Evolutionary conservation across 2,113 vertebrate genomes (phyloP).

Genomic region (Alligator sinensis): DNA sequence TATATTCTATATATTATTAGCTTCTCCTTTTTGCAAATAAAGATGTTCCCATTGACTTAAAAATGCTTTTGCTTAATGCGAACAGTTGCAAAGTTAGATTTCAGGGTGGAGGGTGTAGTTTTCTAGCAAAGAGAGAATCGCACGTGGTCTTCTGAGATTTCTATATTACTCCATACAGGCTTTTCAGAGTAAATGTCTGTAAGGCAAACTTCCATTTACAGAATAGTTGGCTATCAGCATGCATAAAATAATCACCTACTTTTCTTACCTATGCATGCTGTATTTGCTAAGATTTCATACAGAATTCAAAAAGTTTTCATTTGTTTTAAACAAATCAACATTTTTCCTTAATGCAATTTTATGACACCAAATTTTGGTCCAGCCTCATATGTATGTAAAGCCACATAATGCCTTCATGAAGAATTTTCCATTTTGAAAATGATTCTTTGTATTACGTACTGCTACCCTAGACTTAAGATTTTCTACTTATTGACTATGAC

Average conservation of each 20-base stretch:
- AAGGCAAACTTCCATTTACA: too few species aligned
- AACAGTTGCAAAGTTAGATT: too few species aligned
- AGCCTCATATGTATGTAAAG: background rate
- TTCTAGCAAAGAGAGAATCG: too few species aligned
- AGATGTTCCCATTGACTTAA: background rate
- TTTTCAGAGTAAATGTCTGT: too few species aligned
- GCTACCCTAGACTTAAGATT: background rate
- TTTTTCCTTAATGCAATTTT: background rate
- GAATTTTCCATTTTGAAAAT: background rate
- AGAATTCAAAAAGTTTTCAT: background rate
- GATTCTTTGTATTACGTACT: background rate
- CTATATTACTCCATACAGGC: too few species aligned
- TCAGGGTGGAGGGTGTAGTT: too few species aligned
- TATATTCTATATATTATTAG: background rate
- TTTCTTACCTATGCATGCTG: too few species aligned
- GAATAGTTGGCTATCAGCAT: too few species aligned
- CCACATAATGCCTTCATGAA: background rate
- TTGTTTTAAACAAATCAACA: background rate
- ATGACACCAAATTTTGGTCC: background rate
- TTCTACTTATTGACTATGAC: conserved; percentile 43
- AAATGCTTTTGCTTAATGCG: too few species aligned
- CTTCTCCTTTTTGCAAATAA: background rate
- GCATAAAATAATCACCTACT: too few species aligned
- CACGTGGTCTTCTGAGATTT: too few species aligned
- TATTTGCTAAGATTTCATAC: background rate